Evolutionary conservation across 2,113 vertebrate genomes (phyloP), one percentile per base, ranked within the genome.

Genomic region (Oncorhynchus clarkii): DNA sequence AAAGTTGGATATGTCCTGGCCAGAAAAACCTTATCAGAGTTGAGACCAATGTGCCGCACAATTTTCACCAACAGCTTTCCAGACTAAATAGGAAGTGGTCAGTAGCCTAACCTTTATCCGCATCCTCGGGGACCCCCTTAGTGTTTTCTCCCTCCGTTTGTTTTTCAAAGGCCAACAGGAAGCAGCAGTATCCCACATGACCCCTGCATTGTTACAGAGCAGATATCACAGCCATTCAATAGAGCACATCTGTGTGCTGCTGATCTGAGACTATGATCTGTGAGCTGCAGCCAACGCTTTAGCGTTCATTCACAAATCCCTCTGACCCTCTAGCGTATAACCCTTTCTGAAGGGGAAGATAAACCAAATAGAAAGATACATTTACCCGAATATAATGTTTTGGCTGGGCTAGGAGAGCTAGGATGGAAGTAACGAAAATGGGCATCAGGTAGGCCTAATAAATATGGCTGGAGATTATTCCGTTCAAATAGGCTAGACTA

Each of bases 171-270:
- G 75, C 31, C 74, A 82, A 80, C 67, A 88, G 80, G 85, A 92
- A 89, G 81, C 87, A 59, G 80, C 82, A 34, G 80, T 85, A 85
- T 84, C 88, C 76, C 34, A 79, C 79, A 74, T 86, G 91, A 89
- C 81, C 86, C 84, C 78, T 34, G 75, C 89, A 85, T 86, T 83
- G 91, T 92, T 72, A 72, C 18, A 12, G 4, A n/a, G 86, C 89
- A 77, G 86, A 84, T 89, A 85, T 85, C 86, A 92, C 88, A 29
- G 87, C 31, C 71, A 77, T 4, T 88, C 91, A 76, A 54, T 80
- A 88, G 90, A 67, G 71, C 93, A 77, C 76, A 89, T 91, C 90
- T 85, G 86, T 81, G 84, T 81, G 26, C n/a, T 84, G 87, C 84
- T 78, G 76, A 73, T 82, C 82, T 85, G 73, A 91, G 27, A 75